Evolutionary conservation across 2,888 invertebrate genomes (phyloP).

Genomic region (Diplazon laetatorius): DNA sequence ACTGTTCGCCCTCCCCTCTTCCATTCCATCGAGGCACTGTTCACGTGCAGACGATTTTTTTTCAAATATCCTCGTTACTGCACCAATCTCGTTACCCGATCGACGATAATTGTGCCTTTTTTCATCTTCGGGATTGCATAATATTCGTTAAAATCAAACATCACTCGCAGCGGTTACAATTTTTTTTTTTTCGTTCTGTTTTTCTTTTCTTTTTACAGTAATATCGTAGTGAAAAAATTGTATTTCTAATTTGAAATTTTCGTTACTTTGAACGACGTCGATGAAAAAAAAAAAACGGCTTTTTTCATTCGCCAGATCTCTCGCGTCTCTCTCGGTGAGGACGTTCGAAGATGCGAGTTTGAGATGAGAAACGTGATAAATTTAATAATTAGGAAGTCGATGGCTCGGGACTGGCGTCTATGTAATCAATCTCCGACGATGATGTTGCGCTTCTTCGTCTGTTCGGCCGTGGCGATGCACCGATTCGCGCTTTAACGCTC

Average conservation of each 20-base stretch:
- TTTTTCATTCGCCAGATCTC: no score
- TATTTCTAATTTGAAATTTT: slow-evolving; percentile 19
- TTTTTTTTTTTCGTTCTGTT: no score
- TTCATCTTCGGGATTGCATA: background rate
- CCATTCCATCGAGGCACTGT: slow-evolving; percentile 42
- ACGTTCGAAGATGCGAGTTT: background rate
- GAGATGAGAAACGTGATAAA: no score
- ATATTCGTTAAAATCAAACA: slow-evolving; percentile 9
- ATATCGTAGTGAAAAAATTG: slow-evolving; percentile 17
- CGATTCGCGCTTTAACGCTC: slow-evolving; percentile 78
- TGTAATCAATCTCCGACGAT: slow-evolving; percentile 77
- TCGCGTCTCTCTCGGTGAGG: no score
- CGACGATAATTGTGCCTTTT: background rate
- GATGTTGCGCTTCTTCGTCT: slow-evolving; percentile 69
- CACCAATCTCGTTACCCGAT: slow-evolving; percentile 30
- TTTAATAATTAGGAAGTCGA: slow-evolving; percentile 78
- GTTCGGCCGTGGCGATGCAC: slow-evolving; percentile 73
- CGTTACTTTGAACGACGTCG: no score
- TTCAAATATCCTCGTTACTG: slow-evolving; percentile 10
- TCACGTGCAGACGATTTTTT: background rate
- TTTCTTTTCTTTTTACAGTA: no score
- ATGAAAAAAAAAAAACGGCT: no score
- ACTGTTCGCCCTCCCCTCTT: slow-evolving; percentile 36
- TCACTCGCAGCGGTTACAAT: slow-evolving; percentile 9
- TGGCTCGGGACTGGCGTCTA: slow-evolving; percentile 79